Percentiles rank a stretch among this genome's conserved stretches.
phyloP scores from a whole-genome alignment of 2,888 invertebrate species.

The Aporophyla nigra region DNA sequence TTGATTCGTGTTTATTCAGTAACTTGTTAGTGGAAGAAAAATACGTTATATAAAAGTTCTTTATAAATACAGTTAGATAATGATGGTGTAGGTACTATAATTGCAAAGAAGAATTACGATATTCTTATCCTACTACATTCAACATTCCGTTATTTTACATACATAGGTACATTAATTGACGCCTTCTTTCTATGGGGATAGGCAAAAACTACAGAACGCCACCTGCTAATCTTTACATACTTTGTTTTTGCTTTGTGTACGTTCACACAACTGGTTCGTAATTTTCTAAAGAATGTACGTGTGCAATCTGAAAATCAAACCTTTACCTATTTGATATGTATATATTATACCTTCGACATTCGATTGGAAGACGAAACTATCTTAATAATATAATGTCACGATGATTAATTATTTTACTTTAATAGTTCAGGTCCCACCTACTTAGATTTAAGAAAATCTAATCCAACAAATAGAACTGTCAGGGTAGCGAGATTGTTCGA shows the following conservation, averaged over 20 bases:
- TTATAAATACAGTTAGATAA: not conserved
- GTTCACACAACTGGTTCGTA: not conserved
- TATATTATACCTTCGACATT: not conserved
- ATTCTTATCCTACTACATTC: too few species aligned
- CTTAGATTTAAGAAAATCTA: not conserved
- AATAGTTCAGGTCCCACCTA: not conserved
- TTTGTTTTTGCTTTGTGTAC: not conserved
- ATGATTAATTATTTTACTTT: not conserved
- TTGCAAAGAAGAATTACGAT: too few species aligned
- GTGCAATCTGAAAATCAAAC: not conserved
- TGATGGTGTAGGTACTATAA: not conserved
- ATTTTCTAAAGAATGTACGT: not conserved
- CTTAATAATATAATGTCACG: too few species aligned
- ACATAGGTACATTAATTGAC: not conserved
- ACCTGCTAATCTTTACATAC: not conserved
- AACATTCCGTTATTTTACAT: too few species aligned
- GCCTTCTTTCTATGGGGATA: not conserved
- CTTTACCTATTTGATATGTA: not conserved
- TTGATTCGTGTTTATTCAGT: not conserved
- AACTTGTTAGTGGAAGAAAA: not conserved
- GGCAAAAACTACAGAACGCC: not conserved
- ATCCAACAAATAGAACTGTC: not conserved
- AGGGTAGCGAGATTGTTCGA: too few species aligned
- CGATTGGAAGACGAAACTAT: not conserved
- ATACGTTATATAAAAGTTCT: not conserved